phyloP scores from a whole-genome alignment of 2,888 invertebrate genomes.

The Heliconius ethilla region DNA sequence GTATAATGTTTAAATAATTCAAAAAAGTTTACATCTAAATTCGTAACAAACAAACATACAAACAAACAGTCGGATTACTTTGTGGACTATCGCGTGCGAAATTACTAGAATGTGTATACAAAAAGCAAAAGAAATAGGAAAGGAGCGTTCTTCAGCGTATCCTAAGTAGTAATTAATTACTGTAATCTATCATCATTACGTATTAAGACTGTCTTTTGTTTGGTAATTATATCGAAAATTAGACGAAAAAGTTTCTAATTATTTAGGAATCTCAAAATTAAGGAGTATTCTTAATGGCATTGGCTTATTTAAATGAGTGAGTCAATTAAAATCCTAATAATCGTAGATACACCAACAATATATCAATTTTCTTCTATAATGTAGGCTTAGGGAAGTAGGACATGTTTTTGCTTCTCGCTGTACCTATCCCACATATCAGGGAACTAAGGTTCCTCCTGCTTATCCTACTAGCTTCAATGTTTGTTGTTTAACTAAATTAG shows the following conservation, averaged over 20 bases:
- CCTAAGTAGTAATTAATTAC: conserved; percentile 20
- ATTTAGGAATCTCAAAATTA: too few relatives aligned
- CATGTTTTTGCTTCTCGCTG: background rate
- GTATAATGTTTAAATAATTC: too few relatives aligned
- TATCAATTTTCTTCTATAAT: too few relatives aligned
- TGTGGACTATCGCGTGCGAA: background rate
- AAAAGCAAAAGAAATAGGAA: background rate
- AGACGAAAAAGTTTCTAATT: background rate
- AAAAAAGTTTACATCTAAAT: background rate
- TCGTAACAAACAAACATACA: background rate
- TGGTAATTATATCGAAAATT: background rate
- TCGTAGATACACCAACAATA: too few relatives aligned
- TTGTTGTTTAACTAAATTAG: too few relatives aligned
- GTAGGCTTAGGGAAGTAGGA: too few relatives aligned
- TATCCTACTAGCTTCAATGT: background rate
- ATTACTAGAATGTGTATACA: background rate
- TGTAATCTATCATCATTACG: conserved; percentile 15
- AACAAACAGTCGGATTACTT: background rate
- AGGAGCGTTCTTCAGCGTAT: background rate
- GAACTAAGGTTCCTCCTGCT: background rate
- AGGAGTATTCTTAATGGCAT: too few relatives aligned
- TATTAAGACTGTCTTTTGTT: background rate
- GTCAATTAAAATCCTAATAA: too few relatives aligned
- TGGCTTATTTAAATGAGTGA: too few relatives aligned
- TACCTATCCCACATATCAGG: background rate